Percentiles rank a stretch among this genome's conserved stretches.
These are phyloP conservation scores for Heliconius ethilla DNA, from an alignment of 2,888 invertebrate genomes.

Conservation along the genomic window DNA sequence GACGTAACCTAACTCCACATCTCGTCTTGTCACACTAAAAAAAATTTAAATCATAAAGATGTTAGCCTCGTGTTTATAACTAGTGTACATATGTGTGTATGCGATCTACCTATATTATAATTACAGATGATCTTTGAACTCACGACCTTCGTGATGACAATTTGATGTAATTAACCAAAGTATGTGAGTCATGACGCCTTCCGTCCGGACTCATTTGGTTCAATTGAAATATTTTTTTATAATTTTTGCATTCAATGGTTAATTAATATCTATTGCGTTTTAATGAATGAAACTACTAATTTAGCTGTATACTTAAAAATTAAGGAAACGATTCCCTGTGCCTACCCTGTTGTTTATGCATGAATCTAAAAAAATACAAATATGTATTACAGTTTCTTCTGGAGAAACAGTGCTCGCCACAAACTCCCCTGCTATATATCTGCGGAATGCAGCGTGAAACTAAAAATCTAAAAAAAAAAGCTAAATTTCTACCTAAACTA, in stretches of 20 bases:
- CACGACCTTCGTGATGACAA: conserved; percentile 24
- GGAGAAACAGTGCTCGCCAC: too few species aligned
- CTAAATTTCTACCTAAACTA: background rate
- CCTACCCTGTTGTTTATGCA: too few species aligned
- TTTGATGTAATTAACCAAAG: conserved; percentile 27
- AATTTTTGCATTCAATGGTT: background rate
- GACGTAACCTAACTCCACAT: too few species aligned
- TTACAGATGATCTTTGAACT: conserved; percentile 17
- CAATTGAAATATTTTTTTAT: conserved; percentile 6
- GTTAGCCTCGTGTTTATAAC: too few species aligned
- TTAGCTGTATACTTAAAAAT: too few species aligned
- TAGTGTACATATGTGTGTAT: background rate
- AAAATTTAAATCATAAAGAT: too few species aligned
- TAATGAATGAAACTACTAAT: too few species aligned
- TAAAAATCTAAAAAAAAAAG: background rate
- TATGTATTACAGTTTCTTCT: too few species aligned
- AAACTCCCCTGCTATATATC: background rate
- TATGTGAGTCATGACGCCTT: conserved; percentile 22
- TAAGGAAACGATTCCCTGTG: too few species aligned
- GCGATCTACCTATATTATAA: background rate
- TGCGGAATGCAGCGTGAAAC: background rate
- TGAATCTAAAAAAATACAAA: too few species aligned
- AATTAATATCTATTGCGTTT: too few species aligned
- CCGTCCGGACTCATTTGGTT: conserved; percentile 5
- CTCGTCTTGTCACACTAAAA: too few species aligned